Base-by-base conservation (phyloP, 2,888 invertebrate species). In the Steinernema carpocapsae region DNA sequence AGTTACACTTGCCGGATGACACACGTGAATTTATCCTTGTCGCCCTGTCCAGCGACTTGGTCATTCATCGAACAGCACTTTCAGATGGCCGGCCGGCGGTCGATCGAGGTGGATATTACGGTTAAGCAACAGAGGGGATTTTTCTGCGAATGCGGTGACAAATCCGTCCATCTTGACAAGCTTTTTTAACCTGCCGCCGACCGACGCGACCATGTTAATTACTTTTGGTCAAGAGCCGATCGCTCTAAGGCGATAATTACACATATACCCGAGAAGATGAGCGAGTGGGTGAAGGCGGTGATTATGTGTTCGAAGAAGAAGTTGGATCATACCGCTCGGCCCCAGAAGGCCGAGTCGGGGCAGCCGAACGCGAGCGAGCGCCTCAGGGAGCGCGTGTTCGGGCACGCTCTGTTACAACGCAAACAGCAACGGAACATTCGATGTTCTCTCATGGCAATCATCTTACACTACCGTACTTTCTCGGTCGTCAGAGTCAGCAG, bases 231-330 rank as follows among this genome's bases (percentile, higher is more conserved):
- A 56, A 56, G 56, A 56, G 56, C 56, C 56, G 56, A 56, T 24
- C 56, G 56, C 56, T 56, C 56, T 56, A 56, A 56, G 56, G 56
- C 56, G 56, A 56, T 56, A 56, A 56, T 56, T 56, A 56, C 56
- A 56, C 56, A 56, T 56, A 56, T 24, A 22, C 26, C 22, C 22
- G 12, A n/a, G n/a, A n/a, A n/a, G n/a, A n/a, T n/a, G n/a, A n/a
- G n/a, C n/a, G n/a, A n/a, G 22, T 6, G n/a, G 56, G 22, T 26
- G 6, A n/a, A n/a, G n/a, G 26, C 14, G 56, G 26, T 56, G 56
- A 56, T 24, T 56, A 56, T 56, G 56, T 56, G 56, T 26, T 26
- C 6, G 24, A 24, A 56, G 56, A 26, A 26, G 56, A 56, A 56
- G 56, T 51, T 51, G 12, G 10, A 19, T 6, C 22, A 26, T 56